phyloP scores from a whole-genome alignment of 1,140 invertebrate species.

The Acyrthosiphon pisum region DNA sequence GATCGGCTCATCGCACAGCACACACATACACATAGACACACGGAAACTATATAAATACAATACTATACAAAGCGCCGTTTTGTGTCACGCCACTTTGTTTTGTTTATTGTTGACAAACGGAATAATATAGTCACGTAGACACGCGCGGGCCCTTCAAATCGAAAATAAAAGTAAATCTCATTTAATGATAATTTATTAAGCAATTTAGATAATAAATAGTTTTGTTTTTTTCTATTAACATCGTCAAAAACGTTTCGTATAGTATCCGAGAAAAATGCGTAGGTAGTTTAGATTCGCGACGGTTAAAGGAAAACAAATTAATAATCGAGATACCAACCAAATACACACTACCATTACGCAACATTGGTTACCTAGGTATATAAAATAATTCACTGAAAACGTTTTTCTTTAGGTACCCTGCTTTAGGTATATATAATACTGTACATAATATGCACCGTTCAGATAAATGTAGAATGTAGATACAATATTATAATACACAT shows the following conservation, averaged over 20 bases:
- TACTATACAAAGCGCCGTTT: background rate
- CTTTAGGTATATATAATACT: too few species aligned
- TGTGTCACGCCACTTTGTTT: background rate
- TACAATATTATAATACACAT: background rate
- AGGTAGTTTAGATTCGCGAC: background rate
- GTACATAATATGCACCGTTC: background rate
- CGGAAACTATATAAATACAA: background rate
- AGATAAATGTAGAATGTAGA: background rate
- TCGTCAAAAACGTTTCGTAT: background rate
- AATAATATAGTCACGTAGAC: background rate
- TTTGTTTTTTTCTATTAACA: background rate
- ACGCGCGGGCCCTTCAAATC: background rate
- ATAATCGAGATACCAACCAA: background rate
- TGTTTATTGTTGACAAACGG: slow-evolving; percentile 3
- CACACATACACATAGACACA: background rate
- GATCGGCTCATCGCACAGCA: background rate
- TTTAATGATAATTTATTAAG: background rate
- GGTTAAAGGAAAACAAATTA: background rate
- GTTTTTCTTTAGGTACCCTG: background rate
- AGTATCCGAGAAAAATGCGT: background rate
- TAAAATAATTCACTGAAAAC: background rate
- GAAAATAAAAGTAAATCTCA: background rate
- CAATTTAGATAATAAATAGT: background rate
- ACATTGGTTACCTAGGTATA: background rate
- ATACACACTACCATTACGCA: background rate